Conservation (phyloP, 2,113 vertebrate genomes). For the Oostethus manadensis region DNA sequence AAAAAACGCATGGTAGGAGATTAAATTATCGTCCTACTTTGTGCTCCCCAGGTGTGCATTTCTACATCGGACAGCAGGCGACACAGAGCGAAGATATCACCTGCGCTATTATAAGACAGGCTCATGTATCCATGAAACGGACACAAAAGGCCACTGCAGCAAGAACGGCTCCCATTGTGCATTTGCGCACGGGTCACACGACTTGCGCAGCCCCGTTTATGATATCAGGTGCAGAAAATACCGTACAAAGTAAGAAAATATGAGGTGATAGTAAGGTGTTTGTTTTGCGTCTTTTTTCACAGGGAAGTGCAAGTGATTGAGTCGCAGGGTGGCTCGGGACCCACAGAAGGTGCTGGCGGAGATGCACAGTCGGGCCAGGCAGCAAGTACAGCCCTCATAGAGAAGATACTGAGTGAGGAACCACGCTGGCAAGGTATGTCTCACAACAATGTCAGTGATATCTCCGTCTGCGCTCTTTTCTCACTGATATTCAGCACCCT, state of each 20-base stretch:
- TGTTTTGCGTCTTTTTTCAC: conserved; percentile 19
- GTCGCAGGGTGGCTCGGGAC: conserved; percentile 82
- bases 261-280: background rate
- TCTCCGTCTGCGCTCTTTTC: background rate
- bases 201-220: conserved; percentile 90
- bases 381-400: conserved; percentile 94
- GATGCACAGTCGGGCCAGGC: conserved; percentile 90
- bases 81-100: conserved; percentile 94
- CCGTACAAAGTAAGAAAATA: background rate
- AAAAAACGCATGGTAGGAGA: too few relatives aligned
- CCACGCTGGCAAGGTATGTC: conserved; percentile 92
- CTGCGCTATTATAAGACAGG: conserved; percentile 96
- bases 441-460: background rate
- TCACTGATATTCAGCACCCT: background rate
- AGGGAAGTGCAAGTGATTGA: conserved; percentile 97
- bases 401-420: conserved; percentile 92
- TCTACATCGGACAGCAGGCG: conserved; percentile 92
- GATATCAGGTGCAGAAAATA: conserved; percentile 82
- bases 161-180: conserved; percentile 96
- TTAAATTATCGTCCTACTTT: background rate
- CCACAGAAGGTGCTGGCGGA: conserved; percentile 79
- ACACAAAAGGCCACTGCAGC: conserved; percentile 93
- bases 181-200: conserved; percentile 95
- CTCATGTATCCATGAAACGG: conserved; percentile 96
- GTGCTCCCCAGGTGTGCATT: conserved; percentile 81